phyloP scores from a whole-genome alignment of 2,797 vertebrate species.

The Pachyuromys duprasi region DNA sequence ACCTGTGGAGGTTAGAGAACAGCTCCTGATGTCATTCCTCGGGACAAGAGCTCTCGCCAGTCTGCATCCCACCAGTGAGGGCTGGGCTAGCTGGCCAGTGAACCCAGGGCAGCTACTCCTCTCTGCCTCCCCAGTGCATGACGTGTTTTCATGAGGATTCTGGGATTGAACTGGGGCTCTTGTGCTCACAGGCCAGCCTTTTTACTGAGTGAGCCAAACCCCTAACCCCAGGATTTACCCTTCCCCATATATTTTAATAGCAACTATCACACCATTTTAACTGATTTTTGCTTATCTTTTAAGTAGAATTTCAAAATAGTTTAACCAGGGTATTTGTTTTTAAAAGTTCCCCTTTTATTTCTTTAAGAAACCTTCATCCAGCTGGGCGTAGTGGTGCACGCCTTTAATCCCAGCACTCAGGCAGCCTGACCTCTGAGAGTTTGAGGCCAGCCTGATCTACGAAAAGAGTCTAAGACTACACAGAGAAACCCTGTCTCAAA shows the following conservation, averaged over 20 bases:
- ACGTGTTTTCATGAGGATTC: neutral
- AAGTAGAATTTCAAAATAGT: neutral
- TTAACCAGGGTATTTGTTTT: neutral
- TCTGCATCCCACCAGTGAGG: neutral
- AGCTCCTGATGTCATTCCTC: neutral
- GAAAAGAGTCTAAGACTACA: no score
- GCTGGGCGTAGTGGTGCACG: no score
- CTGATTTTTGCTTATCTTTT: slow-evolving; percentile 41
- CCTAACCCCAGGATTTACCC: neutral
- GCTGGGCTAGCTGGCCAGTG: neutral
- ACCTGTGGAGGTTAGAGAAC: neutral
- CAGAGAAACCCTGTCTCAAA: no score
- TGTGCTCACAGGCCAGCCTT: neutral
- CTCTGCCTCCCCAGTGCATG: neutral
- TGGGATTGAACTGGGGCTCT: neutral
- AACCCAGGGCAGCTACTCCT: neutral
- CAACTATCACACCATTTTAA: slow-evolving; percentile 7
- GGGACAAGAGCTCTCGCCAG: neutral
- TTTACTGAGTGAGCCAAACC: neutral
- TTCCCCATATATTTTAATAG: slow-evolving; percentile 19
- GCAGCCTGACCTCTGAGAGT: no score
- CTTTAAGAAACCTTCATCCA: slow-evolving; percentile 8
- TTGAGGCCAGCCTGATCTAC: no score
- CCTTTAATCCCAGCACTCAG: no score
- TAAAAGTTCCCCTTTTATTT: neutral